Percentiles rank a stretch among this genome's conserved stretches.
Evolutionary conservation across 1,140 invertebrate genomes (phyloP).

Genomic region (Mercenaria mercenaria): DNA sequence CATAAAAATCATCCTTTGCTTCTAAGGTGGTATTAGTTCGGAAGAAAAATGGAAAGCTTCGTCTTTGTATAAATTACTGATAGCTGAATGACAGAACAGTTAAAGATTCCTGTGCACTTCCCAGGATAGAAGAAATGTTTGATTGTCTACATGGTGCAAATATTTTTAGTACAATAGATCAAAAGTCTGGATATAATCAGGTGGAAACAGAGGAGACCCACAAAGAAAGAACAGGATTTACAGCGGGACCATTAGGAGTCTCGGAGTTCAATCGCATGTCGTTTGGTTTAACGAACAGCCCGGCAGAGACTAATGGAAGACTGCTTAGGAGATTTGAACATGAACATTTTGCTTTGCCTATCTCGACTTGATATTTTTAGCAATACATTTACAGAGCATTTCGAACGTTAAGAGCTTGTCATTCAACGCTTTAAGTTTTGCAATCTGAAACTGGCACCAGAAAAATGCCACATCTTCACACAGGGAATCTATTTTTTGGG

Average conservation of each 20-base stretch:
- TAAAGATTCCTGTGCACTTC: no score
- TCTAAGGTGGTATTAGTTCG: not conserved
- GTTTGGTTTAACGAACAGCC: slow-evolving; percentile 38
- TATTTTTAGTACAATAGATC: slow-evolving; percentile 73
- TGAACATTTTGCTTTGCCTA: slow-evolving; percentile 27
- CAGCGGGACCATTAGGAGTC: slow-evolving; percentile 67
- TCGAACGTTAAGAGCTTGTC: no score
- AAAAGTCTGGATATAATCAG: slow-evolving; percentile 79
- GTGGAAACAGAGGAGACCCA: slow-evolving; percentile 71
- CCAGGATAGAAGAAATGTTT: not conserved
- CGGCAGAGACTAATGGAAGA: slow-evolving; percentile 66
- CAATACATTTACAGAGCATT: slow-evolving; percentile 16
- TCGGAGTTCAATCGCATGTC: slow-evolving; percentile 25
- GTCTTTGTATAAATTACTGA: not conserved
- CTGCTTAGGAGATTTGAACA: slow-evolving; percentile 70
- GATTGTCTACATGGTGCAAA: not conserved
- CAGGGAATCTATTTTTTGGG: slow-evolving; percentile 70
- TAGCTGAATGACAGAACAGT: not conserved
- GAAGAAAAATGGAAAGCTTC: no score
- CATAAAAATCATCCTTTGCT: not conserved
- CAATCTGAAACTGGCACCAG: slow-evolving; percentile 52
- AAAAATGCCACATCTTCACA: slow-evolving; percentile 37
- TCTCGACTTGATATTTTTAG: slow-evolving; percentile 32
- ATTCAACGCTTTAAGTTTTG: no score
- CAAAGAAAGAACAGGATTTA: slow-evolving; percentile 74